These are phyloP conservation scores for Pteronotus mesoamericanus DNA, from an alignment of 2,797 vertebrate genomes.

Conservation along the genomic window DNA sequence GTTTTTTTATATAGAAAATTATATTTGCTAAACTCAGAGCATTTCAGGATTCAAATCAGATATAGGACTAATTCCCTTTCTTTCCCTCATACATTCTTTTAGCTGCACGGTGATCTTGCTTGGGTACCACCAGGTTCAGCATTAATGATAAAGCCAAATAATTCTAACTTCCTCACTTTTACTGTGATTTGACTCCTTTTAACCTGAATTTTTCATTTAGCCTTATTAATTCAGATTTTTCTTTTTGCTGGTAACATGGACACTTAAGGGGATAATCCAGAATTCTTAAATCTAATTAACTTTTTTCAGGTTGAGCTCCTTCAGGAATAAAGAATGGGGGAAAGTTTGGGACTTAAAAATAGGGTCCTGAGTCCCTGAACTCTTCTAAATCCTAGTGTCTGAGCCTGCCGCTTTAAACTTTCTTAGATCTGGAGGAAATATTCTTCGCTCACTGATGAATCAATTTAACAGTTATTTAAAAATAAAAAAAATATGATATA, in stretches of 20 bases:
- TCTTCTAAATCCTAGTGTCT: not conserved
- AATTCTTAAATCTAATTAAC: not conserved
- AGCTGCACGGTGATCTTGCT: not conserved
- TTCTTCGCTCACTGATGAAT: not conserved
- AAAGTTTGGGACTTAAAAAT: not conserved
- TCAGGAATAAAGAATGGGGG: not conserved
- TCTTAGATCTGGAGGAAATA: not conserved
- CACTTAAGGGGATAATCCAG: not conserved
- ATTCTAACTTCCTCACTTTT: not conserved
- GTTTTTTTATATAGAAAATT: not conserved
- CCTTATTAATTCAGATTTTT: not conserved
- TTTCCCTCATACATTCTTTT: not conserved
- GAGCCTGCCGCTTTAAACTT: not conserved
- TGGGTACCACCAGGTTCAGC: not conserved
- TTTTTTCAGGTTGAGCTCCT: not conserved
- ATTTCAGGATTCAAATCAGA: slow-evolving; percentile 7
- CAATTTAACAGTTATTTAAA: not conserved
- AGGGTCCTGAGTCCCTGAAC: not conserved
- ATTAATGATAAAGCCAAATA: not conserved
- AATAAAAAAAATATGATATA: not conserved
- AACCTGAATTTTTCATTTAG: not conserved
- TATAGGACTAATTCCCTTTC: not conserved
- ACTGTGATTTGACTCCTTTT: not conserved
- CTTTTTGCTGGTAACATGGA: not conserved
- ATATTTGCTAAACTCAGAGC: slow-evolving; percentile 11